Conservation (phyloP, 2,888 invertebrate genomes). For the Andrena marginata region DNA sequence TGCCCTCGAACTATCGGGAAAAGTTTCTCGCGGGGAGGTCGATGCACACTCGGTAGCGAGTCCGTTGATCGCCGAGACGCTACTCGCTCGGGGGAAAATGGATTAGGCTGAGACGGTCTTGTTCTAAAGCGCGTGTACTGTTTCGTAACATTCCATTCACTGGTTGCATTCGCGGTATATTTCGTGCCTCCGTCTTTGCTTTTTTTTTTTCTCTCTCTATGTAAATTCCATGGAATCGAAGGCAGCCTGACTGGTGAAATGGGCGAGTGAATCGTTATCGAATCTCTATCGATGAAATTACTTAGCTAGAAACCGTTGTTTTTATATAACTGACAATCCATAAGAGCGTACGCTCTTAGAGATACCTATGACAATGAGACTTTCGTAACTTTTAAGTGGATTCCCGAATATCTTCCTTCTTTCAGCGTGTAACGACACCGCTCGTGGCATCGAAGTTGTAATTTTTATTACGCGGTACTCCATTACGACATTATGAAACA, state of each 20-base stretch:
- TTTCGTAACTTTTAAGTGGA: slow-evolving; percentile 5
- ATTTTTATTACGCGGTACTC: slow-evolving; percentile 36
- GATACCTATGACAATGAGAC: neutral
- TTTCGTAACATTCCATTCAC: slow-evolving; percentile 53
- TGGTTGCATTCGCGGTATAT: slow-evolving; percentile 26
- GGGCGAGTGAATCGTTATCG: slow-evolving; percentile 13
- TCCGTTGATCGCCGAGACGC: slow-evolving; percentile 53
- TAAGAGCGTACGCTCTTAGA: neutral
- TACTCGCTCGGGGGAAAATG: slow-evolving; percentile 27
- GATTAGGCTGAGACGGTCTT: slow-evolving; percentile 10
- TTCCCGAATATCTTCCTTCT: slow-evolving; percentile 34
- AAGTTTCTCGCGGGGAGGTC: slow-evolving; percentile 36
- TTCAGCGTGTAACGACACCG: neutral
- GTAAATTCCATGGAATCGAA: slow-evolving; percentile 32
- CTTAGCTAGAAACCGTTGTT: slow-evolving; percentile 9
- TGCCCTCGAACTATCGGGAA: slow-evolving; percentile 60
- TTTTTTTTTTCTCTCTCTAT: slow-evolving; percentile 10
- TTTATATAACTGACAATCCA: slow-evolving; percentile 52
- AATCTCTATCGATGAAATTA: neutral
- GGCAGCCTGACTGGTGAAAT: slow-evolving; percentile 33
- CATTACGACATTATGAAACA: slow-evolving; percentile 31
- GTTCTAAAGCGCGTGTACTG: slow-evolving; percentile 28
- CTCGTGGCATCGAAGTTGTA: slow-evolving; percentile 13
- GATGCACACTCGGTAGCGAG: slow-evolving; percentile 43
- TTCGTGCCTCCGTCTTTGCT: slow-evolving; percentile 33